phyloP scores from a whole-genome alignment of 2,888 invertebrate genomes.

The Anthrax anthrax region DNA sequence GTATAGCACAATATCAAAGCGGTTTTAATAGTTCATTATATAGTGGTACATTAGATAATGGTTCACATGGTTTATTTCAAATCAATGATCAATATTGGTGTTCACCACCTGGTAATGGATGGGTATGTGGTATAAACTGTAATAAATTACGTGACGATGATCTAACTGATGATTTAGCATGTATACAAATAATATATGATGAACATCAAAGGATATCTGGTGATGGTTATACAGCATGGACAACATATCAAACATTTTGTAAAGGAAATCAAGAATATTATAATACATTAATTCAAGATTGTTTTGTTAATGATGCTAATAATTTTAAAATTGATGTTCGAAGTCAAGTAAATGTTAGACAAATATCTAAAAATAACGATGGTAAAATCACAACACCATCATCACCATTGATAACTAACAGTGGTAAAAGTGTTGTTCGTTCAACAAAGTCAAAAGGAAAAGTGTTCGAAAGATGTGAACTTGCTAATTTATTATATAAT shows the following conservation, averaged over 20 bases:
- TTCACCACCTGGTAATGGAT: slow-evolving; percentile 38
- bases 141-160: slow-evolving; percentile 50
- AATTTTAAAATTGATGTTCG: too few species aligned
- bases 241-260: slow-evolving; percentile 25
- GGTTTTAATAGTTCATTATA: slow-evolving; percentile 48
- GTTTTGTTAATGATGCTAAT: slow-evolving; percentile 15
- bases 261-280: slow-evolving; percentile 17
- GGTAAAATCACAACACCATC: too few species aligned
- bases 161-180: slow-evolving; percentile 52
- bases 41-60: slow-evolving; percentile 36
- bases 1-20: slow-evolving; percentile 55
- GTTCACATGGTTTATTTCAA: slow-evolving; percentile 60
- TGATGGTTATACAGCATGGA: slow-evolving; percentile 47
- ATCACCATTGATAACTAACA: too few species aligned
- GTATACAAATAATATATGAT: slow-evolving; percentile 46
- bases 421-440: not conserved
- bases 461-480: slow-evolving; percentile 53
- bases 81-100: slow-evolving; percentile 63
- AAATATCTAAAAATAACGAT: too few species aligned
- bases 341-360: too few species aligned
- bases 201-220: slow-evolving; percentile 54
- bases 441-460: slow-evolving; percentile 19
- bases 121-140: slow-evolving; percentile 48
- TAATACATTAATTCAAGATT: slow-evolving; percentile 22
- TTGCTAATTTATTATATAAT: slow-evolving; percentile 45